phyloP scores from a whole-genome alignment of 2,113 vertebrate genomes.

The Bambusicola thoracicus region DNA sequence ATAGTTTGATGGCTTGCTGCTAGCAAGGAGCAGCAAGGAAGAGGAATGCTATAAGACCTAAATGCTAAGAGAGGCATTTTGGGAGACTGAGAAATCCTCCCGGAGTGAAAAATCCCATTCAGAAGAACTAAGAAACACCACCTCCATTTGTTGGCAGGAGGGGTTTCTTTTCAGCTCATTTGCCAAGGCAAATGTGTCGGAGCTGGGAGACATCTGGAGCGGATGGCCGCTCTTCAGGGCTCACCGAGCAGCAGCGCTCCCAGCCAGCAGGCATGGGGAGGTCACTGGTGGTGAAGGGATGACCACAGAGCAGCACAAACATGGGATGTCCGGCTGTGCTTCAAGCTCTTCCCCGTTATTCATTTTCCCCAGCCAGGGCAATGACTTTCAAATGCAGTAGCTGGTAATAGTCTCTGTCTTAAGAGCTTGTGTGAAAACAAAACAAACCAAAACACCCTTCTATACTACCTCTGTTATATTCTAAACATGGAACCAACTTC shows the following conservation, averaged over 20 bases:
- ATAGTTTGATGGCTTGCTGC: not conserved
- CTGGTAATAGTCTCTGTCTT: not conserved
- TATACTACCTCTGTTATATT: not conserved
- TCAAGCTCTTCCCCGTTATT: not conserved
- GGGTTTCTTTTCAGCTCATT: not conserved
- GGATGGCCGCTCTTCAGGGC: not conserved
- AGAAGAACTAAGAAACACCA: not conserved
- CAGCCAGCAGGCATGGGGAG: not conserved
- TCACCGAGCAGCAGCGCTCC: not conserved
- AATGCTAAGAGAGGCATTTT: not conserved
- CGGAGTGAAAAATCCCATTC: not conserved
- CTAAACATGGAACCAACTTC: not conserved
- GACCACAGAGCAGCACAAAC: slow-evolving; percentile 10
- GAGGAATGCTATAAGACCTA: not conserved
- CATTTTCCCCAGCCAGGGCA: slow-evolving; percentile 31
- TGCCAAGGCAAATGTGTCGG: not conserved
- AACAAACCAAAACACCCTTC: not conserved
- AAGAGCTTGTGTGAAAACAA: not conserved
- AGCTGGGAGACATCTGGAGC: not conserved
- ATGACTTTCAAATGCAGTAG: slow-evolving; percentile 1
- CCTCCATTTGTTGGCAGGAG: slow-evolving; percentile 3
- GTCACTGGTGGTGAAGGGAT: not conserved
- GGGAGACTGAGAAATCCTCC: slow-evolving; percentile 5
- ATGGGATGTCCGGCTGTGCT: not conserved
- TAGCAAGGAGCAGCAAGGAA: not conserved